Percentiles rank a stretch among this genome's conserved stretches.
Evolutionary conservation across 2,113 vertebrate species (phyloP).

Genomic region (Orientallactaga bullata): DNA sequence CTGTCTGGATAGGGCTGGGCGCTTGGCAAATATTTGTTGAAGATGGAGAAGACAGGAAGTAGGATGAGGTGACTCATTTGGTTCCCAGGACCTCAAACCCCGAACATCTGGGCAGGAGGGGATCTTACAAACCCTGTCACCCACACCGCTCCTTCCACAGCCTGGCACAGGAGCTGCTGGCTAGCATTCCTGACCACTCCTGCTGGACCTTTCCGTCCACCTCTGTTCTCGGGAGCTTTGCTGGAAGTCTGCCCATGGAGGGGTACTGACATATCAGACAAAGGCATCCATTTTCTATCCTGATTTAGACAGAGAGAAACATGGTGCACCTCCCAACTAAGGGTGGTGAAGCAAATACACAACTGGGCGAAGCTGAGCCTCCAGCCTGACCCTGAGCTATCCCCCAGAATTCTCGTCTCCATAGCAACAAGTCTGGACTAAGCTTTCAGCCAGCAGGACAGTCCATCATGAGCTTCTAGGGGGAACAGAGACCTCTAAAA

Average conservation of each 20-base stretch:
- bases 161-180: neutral
- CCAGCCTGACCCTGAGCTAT: neutral
- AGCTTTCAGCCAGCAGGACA: neutral
- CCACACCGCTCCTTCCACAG: neutral
- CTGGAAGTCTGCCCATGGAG: neutral
- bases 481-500: neutral
- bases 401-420: slow-evolving; percentile 51
- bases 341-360: neutral
- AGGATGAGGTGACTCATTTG: neutral
- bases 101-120: neutral
- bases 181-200: neutral
- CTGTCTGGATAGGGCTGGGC: neutral
- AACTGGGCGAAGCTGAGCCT: neutral
- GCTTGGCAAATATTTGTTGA: neutral
- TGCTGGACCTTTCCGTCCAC: neutral
- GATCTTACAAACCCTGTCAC: neutral
- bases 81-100: neutral
- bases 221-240: neutral
- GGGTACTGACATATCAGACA: neutral
- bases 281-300: neutral
- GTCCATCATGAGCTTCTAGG: neutral
- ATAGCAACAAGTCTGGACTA: slow-evolving; percentile 29
- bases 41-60: neutral
- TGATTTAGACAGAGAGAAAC: neutral
- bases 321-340: neutral